Evolutionary conservation across 2,888 invertebrate species (phyloP).

Genomic region (Ennomos quercinarius): DNA sequence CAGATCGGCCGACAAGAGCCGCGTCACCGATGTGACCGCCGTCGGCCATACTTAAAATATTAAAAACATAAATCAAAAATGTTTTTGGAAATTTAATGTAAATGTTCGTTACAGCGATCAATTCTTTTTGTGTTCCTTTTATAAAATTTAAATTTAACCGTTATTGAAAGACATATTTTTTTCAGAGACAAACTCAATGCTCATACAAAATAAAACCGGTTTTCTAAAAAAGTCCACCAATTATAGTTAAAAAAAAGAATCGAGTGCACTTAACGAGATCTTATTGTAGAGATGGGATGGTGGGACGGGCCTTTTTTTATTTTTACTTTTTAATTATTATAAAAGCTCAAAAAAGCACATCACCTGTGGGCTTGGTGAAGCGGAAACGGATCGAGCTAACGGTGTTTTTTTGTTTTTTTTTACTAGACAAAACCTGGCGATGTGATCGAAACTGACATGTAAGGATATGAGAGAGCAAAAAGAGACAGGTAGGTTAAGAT

Average conservation of each 20-base stretch:
- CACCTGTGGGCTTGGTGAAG: slow-evolving; percentile 80
- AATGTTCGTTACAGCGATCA: slow-evolving; percentile 59
- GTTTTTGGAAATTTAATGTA: slow-evolving; percentile 77
- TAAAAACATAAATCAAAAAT: slow-evolving; percentile 79
- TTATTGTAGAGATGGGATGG: slow-evolving; percentile 64
- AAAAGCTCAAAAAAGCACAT: slow-evolving; percentile 70
- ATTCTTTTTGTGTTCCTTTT: slow-evolving; percentile 35
- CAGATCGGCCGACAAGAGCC: slow-evolving; percentile 63
- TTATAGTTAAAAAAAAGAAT: slow-evolving; percentile 59
- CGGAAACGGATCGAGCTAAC: slow-evolving; percentile 82
- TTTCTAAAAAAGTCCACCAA: slow-evolving; percentile 55
- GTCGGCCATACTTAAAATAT: slow-evolving; percentile 80
- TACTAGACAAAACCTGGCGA: slow-evolving; percentile 72
- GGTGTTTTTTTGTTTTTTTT: slow-evolving; percentile 68
- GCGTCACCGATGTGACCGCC: slow-evolving; percentile 65
- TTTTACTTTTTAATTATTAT: slow-evolving; percentile 78
- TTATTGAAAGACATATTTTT: slow-evolving; percentile 42
- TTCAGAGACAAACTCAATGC: slow-evolving; percentile 39
- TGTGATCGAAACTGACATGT: slow-evolving; percentile 76
- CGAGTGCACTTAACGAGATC: slow-evolving; percentile 70
- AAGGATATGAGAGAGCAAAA: slow-evolving; percentile 72
- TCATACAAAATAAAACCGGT: slow-evolving; percentile 37
- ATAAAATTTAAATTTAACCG: slow-evolving; percentile 25
- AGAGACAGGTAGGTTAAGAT: slow-evolving; percentile 46
- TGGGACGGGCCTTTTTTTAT: slow-evolving; percentile 50